Conservation (phyloP, 2,113 vertebrate species). For the Hippocampus barbouri region DNA sequence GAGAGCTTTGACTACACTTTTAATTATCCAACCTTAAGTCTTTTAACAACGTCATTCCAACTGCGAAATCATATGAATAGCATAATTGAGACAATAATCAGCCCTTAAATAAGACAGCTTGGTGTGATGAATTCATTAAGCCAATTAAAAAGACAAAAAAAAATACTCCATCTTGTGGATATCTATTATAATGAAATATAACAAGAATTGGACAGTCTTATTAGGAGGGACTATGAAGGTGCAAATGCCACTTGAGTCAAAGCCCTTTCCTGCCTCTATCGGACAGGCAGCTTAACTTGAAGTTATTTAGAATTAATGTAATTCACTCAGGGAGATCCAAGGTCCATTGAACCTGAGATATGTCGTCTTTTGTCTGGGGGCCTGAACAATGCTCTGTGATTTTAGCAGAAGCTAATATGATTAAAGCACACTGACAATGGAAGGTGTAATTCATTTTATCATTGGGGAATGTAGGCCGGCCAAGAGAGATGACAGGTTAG, state of each 20-base stretch:
- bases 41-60: not conserved
- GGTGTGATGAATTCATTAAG: conserved; percentile 34
- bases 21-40: conserved; percentile 6
- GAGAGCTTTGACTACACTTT: conserved; percentile 7
- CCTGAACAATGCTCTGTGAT: conserved; percentile 71
- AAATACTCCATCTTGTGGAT: conserved; percentile 20
- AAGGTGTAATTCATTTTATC: conserved; percentile 72
- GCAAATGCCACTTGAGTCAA: conserved; percentile 68
- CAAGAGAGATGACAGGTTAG: conserved; percentile 45
- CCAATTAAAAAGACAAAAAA: conserved; percentile 9
- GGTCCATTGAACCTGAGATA: conserved; percentile 75
- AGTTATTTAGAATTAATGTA: conserved; percentile 73
- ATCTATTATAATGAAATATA: conserved; percentile 29
- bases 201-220: conserved; percentile 35
- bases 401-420: conserved; percentile 73
- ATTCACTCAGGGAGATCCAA: conserved; percentile 68
- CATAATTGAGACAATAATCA: conserved; percentile 27
- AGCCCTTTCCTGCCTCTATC: conserved; percentile 53
- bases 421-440: conserved; percentile 75
- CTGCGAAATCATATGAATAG: conserved; percentile 13
- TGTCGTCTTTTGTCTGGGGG: conserved; percentile 72
- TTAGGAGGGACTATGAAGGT: conserved; percentile 65
- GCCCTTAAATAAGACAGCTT: conserved; percentile 14
- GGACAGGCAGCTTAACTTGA: conserved; percentile 60
- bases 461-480: conserved; percentile 57